Evolutionary conservation across 2,113 vertebrate genomes (phyloP).

Genomic region (Oreamnos americanus): DNA sequence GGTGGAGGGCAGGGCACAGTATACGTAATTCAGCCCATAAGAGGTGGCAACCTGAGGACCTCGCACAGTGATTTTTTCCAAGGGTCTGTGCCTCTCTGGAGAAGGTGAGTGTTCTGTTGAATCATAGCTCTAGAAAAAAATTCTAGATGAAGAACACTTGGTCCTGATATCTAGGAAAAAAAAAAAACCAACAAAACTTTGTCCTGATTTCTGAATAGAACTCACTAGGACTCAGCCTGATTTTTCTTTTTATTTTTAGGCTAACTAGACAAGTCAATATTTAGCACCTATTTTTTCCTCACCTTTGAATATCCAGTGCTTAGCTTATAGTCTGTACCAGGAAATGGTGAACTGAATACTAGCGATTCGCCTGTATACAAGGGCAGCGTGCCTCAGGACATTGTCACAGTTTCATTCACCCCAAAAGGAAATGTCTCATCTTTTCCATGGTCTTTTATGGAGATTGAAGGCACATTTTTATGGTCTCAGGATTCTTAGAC

Average conservation of each 20-base stretch:
- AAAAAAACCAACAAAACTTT: not conserved
- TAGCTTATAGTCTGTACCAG: not conserved
- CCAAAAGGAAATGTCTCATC: slow-evolving; percentile 17
- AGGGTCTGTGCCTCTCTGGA: not conserved
- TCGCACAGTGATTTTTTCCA: not conserved
- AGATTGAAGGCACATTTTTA: not conserved
- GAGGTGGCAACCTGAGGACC: not conserved
- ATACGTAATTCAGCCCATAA: not conserved
- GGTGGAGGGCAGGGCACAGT: too few species aligned
- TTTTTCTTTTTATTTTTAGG: not conserved
- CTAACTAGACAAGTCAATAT: not conserved
- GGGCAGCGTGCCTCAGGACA: not conserved
- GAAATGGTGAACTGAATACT: slow-evolving; percentile 13
- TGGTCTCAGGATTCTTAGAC: not conserved
- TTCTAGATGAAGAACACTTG: not conserved
- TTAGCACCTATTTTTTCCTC: not conserved
- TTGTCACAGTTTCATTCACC: not conserved
- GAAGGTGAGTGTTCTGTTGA: not conserved
- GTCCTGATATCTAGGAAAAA: not conserved
- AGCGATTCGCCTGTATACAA: not conserved
- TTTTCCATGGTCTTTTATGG: not conserved
- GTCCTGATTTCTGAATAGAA: not conserved
- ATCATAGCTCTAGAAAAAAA: not conserved
- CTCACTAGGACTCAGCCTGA: not conserved
- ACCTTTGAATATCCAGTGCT: not conserved